phyloP scores from a whole-genome alignment of 2,888 invertebrate species.

The Yponomeuta plumbellus region DNA sequence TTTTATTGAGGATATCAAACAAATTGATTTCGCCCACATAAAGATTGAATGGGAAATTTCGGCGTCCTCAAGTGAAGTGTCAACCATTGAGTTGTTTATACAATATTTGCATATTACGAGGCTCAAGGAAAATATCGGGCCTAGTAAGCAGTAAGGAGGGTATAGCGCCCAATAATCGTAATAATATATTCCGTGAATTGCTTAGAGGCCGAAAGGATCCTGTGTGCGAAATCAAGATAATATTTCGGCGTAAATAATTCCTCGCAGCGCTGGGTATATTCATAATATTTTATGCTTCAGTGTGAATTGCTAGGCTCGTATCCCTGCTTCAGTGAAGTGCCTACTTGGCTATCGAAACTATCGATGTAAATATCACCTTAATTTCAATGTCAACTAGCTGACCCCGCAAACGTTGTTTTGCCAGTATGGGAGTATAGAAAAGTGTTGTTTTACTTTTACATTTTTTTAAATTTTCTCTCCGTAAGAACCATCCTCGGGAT shows the following conservation, averaged over 20 bases:
- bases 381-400: not conserved
- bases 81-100: slow-evolving; percentile 9
- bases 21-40: slow-evolving; percentile 11
- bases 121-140: slow-evolving; percentile 11
- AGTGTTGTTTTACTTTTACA: too few species aligned
- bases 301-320: not conserved
- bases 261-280: not conserved
- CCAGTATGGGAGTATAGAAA: too few species aligned
- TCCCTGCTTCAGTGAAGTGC: not conserved
- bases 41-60: slow-evolving; percentile 1
- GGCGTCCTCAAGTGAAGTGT: not conserved
- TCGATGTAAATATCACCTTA: not conserved
- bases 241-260: slow-evolving; percentile 5
- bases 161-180: slow-evolving; percentile 14
- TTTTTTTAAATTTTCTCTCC: too few species aligned
- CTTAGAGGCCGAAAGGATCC: slow-evolving; percentile 6
- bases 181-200: slow-evolving; percentile 16
- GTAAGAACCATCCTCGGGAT: too few species aligned
- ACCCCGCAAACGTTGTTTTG: too few species aligned
- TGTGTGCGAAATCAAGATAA: slow-evolving; percentile 13
- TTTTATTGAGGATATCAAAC: slow-evolving; percentile 2
- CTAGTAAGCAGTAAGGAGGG: slow-evolving; percentile 16
- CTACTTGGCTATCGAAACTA: not conserved
- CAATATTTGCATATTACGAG: slow-evolving; percentile 14
- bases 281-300: not conserved